Evolutionary conservation across 1,140 invertebrate species (phyloP), one percentile per base, ranked within the genome.

Genomic region (Macrobrachium rosenbergii): DNA sequence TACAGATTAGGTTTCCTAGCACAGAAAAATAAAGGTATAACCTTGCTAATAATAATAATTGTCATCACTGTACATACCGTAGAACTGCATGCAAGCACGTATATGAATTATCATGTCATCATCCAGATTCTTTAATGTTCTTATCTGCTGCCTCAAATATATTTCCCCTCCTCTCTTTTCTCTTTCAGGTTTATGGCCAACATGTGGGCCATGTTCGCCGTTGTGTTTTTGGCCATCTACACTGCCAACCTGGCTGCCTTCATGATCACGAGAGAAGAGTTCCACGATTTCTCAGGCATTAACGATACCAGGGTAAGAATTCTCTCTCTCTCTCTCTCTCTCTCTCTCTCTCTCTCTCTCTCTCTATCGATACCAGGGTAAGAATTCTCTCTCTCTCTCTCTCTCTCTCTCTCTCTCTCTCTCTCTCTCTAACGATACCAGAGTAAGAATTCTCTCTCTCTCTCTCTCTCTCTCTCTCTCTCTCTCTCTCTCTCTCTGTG

Each of bases 251-350:
- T 99, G 91, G 98, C 98, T 43, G 98, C 98, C 80, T 99, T 99
- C 93, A 99, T 99, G 98, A 99, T 99, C 91, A 99, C 98, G 58
- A 94, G 98, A 90, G 98, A 99, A 92, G 98, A 99, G 91, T 99
- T 96, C 92, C 97, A 98, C 92, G 97, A 99, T 91, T 96, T 99
- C 86, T 95, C 93, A 90, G 98, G 98, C 17, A 93, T 99, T 81
- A 96, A 99, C 90, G 99, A 99, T 92, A 94, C 94, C 86, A 92
- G 93, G 91, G 94, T 95, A 91, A 91, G 91, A 12, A 52, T 2
- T 37, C 37, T 37, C 14, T 23, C 37, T 21, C 21, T 64, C 21
- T 64, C 62, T 64, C 21, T 64, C 21, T 73, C 69, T 37, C 19
- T 37, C 14, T 73, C 28, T 37, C 14, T 37, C 28, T 21, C 69